phyloP scores from a whole-genome alignment of 2,797 vertebrate species.

The Bradypodion ventrale region DNA sequence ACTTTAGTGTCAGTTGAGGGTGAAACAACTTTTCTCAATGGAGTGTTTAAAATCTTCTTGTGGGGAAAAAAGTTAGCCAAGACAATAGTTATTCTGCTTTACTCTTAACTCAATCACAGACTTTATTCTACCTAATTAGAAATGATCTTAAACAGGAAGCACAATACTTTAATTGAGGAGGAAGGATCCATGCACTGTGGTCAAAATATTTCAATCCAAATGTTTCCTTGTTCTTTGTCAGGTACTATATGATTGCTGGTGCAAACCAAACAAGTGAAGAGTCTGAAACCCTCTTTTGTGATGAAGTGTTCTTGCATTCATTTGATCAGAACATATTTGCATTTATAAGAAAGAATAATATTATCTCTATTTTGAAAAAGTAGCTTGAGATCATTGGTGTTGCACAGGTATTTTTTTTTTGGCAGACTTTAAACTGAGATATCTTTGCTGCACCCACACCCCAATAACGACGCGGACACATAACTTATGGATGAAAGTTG shows the following conservation, averaged over 20 bases:
- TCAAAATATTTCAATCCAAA: constrained; percentile 33
- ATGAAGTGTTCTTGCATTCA: constrained; percentile 38
- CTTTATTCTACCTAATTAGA: constrained; percentile 41
- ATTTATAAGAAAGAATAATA: constrained; percentile 5
- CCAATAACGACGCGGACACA: no score
- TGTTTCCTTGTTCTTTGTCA: background rate
- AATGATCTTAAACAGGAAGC: constrained; percentile 33
- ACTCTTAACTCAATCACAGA: background rate
- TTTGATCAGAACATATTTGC: constrained; percentile 13
- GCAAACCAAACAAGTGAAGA: constrained; percentile 32
- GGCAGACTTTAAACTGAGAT: background rate
- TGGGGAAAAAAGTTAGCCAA: background rate
- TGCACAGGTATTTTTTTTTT: background rate
- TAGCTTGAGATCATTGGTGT: background rate
- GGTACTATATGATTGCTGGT: background rate
- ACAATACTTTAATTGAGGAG: background rate
- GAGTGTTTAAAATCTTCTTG: constrained; percentile 18
- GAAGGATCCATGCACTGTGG: constrained; percentile 29
- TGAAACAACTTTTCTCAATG: background rate
- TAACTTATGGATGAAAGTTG: no score
- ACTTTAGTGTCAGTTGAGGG: no score
- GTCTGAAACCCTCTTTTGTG: constrained; percentile 4
- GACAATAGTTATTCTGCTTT: constrained; percentile 23
- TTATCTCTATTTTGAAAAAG: constrained; percentile 10
- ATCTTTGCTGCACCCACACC: no score